These are phyloP conservation scores for Agrotis puta DNA, from an alignment of 2,888 invertebrate species.

Conservation along the genomic window DNA sequence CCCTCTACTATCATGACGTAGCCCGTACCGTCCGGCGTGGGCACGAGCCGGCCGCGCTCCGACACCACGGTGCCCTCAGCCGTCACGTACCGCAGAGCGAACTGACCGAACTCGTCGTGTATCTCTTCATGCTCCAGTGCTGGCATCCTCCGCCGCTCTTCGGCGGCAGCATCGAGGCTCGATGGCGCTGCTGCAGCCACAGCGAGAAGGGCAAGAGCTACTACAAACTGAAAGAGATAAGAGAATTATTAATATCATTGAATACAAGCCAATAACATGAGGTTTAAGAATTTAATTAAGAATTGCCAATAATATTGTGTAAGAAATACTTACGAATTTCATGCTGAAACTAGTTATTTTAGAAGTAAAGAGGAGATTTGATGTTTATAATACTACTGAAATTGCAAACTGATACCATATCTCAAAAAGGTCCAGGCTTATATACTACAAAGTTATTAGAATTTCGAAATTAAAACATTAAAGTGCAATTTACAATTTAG, in stretches of 20 bases:
- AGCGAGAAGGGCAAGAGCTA: constrained; percentile 67
- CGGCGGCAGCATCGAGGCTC: constrained; percentile 45
- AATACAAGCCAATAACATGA: neutral
- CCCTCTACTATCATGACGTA: constrained; percentile 77
- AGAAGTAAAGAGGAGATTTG: constrained; percentile 7
- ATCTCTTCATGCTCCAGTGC: constrained; percentile 75
- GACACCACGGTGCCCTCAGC: constrained; percentile 75
- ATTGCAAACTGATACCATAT: constrained; percentile 40
- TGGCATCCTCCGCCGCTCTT: constrained; percentile 67
- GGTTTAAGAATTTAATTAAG: neutral
- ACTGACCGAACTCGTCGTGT: constrained; percentile 78
- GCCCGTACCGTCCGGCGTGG: constrained; percentile 64
- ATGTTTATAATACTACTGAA: constrained; percentile 17
- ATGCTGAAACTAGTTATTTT: constrained; percentile 59
- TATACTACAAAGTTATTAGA: constrained; percentile 28
- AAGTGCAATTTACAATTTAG: constrained; percentile 1
- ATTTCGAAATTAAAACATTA: constrained; percentile 21
- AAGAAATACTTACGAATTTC: constrained; percentile 66
- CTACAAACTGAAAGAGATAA: constrained; percentile 67
- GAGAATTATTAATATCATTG: neutral
- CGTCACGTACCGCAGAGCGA: constrained; percentile 78
- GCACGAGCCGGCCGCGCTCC: constrained; percentile 70
- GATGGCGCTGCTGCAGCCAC: constrained; percentile 67
- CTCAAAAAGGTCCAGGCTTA: constrained; percentile 13
- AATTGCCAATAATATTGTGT: neutral